phyloP scores from a whole-genome alignment of 2,113 vertebrate genomes.

The Lonchura striata region DNA sequence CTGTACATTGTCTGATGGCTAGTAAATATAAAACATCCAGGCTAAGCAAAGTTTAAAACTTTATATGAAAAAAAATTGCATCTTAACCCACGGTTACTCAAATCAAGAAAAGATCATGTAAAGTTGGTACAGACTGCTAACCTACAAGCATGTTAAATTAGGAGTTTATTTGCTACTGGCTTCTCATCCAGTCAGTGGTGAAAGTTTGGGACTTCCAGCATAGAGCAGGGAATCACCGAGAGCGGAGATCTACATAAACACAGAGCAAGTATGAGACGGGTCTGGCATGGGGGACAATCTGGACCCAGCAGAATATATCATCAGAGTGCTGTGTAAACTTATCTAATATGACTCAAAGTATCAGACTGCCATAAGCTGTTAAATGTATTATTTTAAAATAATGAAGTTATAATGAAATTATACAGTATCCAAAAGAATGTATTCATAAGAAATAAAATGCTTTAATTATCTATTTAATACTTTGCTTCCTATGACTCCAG shows the following conservation, averaged over 20 bases:
- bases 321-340: neutral
- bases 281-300: neutral
- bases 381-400: neutral
- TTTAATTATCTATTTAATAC: neutral
- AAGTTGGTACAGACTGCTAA: neutral
- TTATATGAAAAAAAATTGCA: neutral
- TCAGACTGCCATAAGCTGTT: neutral
- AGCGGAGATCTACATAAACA: neutral
- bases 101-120: neutral
- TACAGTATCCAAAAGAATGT: neutral
- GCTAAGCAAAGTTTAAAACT: neutral
- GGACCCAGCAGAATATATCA: neutral
- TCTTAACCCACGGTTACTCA: neutral
- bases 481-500: neutral
- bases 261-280: neutral
- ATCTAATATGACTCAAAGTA: neutral
- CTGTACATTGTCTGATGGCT: neutral
- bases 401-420: neutral
- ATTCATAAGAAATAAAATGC: neutral
- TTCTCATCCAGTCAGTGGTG: neutral
- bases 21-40: neutral
- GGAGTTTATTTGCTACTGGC: neutral
- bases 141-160: neutral
- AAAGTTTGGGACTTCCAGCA: neutral
- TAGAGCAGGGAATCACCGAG: neutral